Evolutionary conservation across 2,797 vertebrate species (phyloP).

Genomic region (Pseudochirops corinnae): DNA sequence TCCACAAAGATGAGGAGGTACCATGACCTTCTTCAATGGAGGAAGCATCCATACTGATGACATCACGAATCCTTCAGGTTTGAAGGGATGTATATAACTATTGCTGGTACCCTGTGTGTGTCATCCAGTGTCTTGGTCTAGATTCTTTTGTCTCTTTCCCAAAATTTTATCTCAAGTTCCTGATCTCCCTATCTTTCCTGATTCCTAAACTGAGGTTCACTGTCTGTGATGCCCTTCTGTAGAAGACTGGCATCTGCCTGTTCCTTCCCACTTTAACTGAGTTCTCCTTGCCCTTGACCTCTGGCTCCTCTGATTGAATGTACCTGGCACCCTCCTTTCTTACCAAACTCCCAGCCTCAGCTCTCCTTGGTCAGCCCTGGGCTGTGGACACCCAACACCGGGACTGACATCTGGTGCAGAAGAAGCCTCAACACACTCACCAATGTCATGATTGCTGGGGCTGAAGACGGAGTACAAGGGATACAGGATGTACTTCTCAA

Average conservation of each 20-base stretch:
- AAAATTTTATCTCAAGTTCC: not conserved
- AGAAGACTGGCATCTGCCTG: not conserved
- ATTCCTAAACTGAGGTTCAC: not conserved
- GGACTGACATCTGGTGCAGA: not conserved
- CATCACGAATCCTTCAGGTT: not conserved
- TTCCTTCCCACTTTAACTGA: not conserved
- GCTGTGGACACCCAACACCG: not conserved
- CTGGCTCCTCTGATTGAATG: no score
- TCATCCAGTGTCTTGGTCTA: not conserved
- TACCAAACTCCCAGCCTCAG: not conserved
- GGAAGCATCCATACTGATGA: not conserved
- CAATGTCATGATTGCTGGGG: slow-evolving; percentile 94
- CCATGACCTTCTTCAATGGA: not conserved
- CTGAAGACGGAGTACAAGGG: slow-evolving; percentile 90
- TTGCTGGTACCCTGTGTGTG: not conserved
- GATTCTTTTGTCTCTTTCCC: not conserved
- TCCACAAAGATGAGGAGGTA: not conserved
- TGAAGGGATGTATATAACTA: not conserved
- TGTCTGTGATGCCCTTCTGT: not conserved
- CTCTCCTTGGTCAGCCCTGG: not conserved
- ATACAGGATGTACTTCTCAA: slow-evolving; percentile 92
- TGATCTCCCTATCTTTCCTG: not conserved
- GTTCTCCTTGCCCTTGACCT: not conserved
- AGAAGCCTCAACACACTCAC: slow-evolving; percentile 84
- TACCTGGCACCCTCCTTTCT: rapidly evolving